Conservation (phyloP, 2,113 vertebrate species). For the Bos javanicus region DNA sequence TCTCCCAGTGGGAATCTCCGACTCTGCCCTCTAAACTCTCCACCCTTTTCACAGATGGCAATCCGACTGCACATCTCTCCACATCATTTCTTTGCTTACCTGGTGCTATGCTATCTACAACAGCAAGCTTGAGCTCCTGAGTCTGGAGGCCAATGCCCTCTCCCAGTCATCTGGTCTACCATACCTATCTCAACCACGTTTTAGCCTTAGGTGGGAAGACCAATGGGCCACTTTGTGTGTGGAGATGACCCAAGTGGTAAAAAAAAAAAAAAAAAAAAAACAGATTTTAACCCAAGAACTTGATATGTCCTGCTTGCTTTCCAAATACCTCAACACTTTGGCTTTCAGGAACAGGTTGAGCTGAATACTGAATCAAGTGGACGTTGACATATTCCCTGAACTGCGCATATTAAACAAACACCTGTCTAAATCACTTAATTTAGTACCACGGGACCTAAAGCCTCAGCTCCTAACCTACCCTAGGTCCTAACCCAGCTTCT, state of each 20-base stretch:
- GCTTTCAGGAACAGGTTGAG: not conserved
- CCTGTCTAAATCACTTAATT: not conserved
- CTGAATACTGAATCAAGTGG: not conserved
- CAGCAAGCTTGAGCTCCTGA: not conserved
- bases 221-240: not conserved
- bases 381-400: not conserved
- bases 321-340: not conserved
- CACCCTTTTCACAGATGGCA: not conserved
- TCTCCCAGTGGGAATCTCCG: not conserved
- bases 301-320: not conserved
- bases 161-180: not conserved
- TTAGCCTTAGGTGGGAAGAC: not conserved
- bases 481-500: not conserved
- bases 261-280: not conserved
- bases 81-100: not conserved
- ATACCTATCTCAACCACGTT: not conserved
- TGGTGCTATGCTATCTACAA: not conserved
- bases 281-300: not conserved
- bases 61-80: not conserved
- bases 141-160: not conserved
- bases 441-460: not conserved
- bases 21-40: not conserved
- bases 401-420: not conserved
- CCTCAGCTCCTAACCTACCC: not conserved
- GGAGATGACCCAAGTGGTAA: not conserved